phyloP scores from a whole-genome alignment of 2,888 invertebrate species.

The Caenorhabditis wallacei region DNA sequence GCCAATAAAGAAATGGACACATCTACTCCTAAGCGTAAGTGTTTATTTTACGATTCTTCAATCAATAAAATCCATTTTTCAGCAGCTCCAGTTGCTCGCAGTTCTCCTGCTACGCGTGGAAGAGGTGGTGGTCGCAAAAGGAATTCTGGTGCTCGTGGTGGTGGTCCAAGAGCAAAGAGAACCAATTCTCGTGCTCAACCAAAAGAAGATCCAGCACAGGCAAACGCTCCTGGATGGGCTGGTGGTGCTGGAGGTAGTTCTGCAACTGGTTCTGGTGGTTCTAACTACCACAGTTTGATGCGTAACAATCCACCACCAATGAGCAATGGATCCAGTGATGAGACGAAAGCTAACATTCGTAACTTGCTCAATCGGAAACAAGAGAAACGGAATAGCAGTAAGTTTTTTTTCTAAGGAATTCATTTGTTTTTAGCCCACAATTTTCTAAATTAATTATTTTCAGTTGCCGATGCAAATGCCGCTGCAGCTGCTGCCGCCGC shows the following conservation, averaged over 20 bases:
- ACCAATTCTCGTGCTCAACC: conserved; percentile 38
- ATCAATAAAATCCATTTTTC: neutral
- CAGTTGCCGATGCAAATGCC: conserved; percentile 26
- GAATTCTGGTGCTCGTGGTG: conserved; percentile 49
- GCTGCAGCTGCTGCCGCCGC: conserved; percentile 22
- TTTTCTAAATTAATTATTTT: conserved; percentile 9
- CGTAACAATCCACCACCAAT: conserved; percentile 57
- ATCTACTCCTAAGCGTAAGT: conserved; percentile 28
- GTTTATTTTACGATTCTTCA: neutral
- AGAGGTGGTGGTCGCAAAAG: conserved; percentile 60
- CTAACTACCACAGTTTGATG: conserved; percentile 39
- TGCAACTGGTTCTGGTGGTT: neutral
- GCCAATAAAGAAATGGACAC: conserved; percentile 27
- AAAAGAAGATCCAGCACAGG: conserved; percentile 10
- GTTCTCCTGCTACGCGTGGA: conserved; percentile 52
- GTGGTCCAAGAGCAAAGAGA: conserved; percentile 58
- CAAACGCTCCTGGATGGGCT: conserved; percentile 3
- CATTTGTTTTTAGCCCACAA: neutral
- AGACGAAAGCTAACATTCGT: conserved; percentile 50
- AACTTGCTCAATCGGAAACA: conserved; percentile 52
- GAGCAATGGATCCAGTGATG: conserved; percentile 66
- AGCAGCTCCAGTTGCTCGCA: conserved; percentile 52
- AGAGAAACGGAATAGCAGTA: conserved; percentile 57
- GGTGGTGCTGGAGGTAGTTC: neutral
- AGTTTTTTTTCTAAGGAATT: neutral